Evolutionary conservation across 2,113 vertebrate genomes (phyloP), one percentile per base, ranked within the genome.

Genomic region (Alligator sinensis): DNA sequence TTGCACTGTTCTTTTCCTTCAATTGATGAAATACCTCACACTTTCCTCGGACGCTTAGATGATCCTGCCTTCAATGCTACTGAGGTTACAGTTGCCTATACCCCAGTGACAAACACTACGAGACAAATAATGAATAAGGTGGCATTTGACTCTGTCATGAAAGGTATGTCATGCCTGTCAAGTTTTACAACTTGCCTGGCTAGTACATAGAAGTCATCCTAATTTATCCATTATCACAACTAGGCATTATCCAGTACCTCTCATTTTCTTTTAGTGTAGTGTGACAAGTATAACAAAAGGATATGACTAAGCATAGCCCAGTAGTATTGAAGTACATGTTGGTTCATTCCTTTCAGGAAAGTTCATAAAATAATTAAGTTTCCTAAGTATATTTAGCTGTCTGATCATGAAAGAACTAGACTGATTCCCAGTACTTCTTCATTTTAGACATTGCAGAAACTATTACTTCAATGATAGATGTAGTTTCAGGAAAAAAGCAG

Each of bases 61-160:
- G 66, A 89, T 22, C 96, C 94, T 54, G 90, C 90, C 86, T 97
- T 96, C 25, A 76, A 97, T 0, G 59, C 94, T 91, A 89, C 87
- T 1, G 81, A 95, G 5, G 90, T 68, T 47, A 66, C 88, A 2
- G 1, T 98, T 7, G 47, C 87, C 1, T 98, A 97, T 82, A 93
- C 97, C 1, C 97, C 97, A 0, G 1, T 4, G 82, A 97, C 97
- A 0, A n/a, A 54, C 47, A 86, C 82, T 28, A 96, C 94, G 0
- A 95, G 92, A 59, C 92, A 84, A n/a, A 97, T 98, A 16, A 98
- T 98, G 97, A 61, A 9, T 17, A 97, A 90, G 85, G 91, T 97
- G 82, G 96, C 97, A 76, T 90, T 78, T 34, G 84, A 77, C 34
- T 94, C 97, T 1, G 5, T 98, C 60, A 88, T 98, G 92, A 72